Base-by-base conservation (phyloP, 2,888 invertebrate species). In the Pyrrhosoma nymphula region DNA sequence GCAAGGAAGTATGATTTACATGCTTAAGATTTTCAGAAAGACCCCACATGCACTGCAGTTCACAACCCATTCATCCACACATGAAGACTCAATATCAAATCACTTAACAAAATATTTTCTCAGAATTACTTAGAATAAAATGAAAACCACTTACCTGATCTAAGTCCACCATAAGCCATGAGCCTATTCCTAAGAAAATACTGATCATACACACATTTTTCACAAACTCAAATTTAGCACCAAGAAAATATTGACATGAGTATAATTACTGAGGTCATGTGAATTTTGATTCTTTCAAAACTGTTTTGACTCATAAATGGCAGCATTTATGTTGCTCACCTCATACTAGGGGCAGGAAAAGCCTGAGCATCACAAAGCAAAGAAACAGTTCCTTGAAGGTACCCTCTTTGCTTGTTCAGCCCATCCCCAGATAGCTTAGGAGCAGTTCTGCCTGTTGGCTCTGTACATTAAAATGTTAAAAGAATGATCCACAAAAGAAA, bases 291-390 rank as follows among this genome's bases (percentile, higher is more conserved):
- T 6, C n/a, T 3, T 82, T 35, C 6, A 82, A 60, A 82, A 82
- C 30, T 82, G 16, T 30, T 35, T 35, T 82, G 69, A 69, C 47
- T 26, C 10, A 69, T 69, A 82, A 82, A 14, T 35, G 82, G 82
- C 82, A 82, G 82, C 82, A 82, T 35, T 69, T 82, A 82, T 23
- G 55, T 69, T 35, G 95, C 96, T 96, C 97, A 97, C 98, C 98
- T 97, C 97, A 97, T 97, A 95, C 96, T 96, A 26, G 98, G 97
- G 39, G 97, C 97, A 26, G 98, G 98, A 96, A 97, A 97, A 0
- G 97, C 97, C 96, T 98, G 98, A 14, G 97, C 97, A 96, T 97
- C 97, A 96, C 98, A 98, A 56, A 97, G 96, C 91, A 96, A 96
- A 95, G 96, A 96, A 95, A 96, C 95, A 96, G 96, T 96, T 96